These are phyloP conservation scores for Neotoxoptera formosana DNA, from an alignment of 1,140 invertebrate genomes.

Conservation along the genomic window DNA sequence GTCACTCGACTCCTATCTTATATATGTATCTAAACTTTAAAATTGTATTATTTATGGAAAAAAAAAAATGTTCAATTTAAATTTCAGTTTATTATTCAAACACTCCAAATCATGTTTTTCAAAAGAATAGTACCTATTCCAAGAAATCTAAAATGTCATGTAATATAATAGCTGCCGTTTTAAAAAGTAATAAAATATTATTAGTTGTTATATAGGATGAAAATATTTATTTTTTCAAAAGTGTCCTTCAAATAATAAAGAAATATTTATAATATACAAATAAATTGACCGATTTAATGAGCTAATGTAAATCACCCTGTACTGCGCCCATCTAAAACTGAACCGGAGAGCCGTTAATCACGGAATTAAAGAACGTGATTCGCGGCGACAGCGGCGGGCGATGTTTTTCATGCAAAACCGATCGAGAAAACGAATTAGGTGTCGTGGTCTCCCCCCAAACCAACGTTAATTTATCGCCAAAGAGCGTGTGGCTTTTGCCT, in stretches of 20 bases:
- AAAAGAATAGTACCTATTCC: too few species aligned
- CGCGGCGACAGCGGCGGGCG: neutral
- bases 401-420: neutral
- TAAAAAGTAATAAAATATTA: neutral
- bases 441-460: neutral
- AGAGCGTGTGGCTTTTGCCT: neutral
- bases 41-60: too few species aligned
- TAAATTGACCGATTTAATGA: neutral
- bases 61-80: too few species aligned
- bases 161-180: too few species aligned
- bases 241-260: neutral
- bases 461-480: slow-evolving; percentile 1
- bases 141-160: neutral
- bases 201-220: neutral
- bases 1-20: too few species aligned
- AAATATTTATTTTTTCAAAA: neutral
- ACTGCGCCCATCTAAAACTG: neutral
- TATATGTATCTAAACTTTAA: too few species aligned
- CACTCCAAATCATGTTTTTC: neutral
- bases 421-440: neutral
- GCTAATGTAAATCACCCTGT: neutral
- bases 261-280: neutral
- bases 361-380: neutral
- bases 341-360: neutral
- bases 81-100: too few species aligned